Evolutionary conservation across 1,140 invertebrate species (phyloP).

Genomic region (Papilio aristodemus): DNA sequence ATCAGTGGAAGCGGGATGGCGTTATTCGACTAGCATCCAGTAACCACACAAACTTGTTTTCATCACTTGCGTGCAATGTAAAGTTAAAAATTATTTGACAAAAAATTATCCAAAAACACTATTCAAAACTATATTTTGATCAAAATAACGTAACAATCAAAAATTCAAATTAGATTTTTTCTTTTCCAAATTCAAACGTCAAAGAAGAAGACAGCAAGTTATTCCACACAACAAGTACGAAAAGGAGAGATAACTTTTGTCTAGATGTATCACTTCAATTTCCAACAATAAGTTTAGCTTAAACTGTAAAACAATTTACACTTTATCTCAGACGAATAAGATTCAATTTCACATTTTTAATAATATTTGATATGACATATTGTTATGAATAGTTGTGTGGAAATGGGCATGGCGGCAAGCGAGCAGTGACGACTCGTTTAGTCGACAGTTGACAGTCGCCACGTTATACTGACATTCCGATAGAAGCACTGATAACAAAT

Average conservation of each 20-base stretch:
- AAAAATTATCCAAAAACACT: slow-evolving; percentile 16
- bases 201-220: not conserved
- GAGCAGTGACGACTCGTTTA: slow-evolving; percentile 78
- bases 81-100: not conserved
- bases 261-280: slow-evolving; percentile 21
- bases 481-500: slow-evolving; percentile 76
- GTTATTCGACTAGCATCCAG: slow-evolving; percentile 42
- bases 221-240: not conserved
- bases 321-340: slow-evolving; percentile 36
- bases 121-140: not conserved
- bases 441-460: slow-evolving; percentile 80
- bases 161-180: not conserved
- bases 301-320: slow-evolving; percentile 11
- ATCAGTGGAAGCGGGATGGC: slow-evolving; percentile 65
- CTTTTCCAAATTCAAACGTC: slow-evolving; percentile 31
- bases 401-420: slow-evolving; percentile 78
- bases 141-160: slow-evolving; percentile 11
- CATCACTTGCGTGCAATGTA: not conserved
- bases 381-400: slow-evolving; percentile 41
- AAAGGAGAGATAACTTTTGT: slow-evolving; percentile 29
- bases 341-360: slow-evolving; percentile 33
- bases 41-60: slow-evolving; percentile 27
- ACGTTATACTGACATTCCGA: slow-evolving; percentile 79
- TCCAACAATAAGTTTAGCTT: not conserved
- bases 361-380: slow-evolving; percentile 35